Conservation (phyloP, 2,888 invertebrate species). For the Crioceris asparagi region DNA sequence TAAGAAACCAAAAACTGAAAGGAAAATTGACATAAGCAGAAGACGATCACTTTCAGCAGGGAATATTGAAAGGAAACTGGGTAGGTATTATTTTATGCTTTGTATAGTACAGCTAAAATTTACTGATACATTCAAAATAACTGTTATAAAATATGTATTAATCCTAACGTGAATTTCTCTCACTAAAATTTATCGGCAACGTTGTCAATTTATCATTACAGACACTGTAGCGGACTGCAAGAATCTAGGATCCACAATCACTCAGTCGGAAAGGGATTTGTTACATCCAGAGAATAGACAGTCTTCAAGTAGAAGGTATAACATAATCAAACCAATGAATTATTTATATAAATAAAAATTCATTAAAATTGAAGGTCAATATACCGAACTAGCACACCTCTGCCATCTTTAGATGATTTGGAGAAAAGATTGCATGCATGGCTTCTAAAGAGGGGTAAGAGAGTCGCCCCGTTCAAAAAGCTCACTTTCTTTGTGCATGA, state of each 20-base stretch:
- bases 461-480: slow-evolving; percentile 9
- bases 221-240: no score
- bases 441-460: slow-evolving; percentile 41
- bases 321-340: not conserved
- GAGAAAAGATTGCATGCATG: slow-evolving; percentile 38
- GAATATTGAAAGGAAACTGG: slow-evolving; percentile 14
- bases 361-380: slow-evolving; percentile 6
- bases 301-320: no score
- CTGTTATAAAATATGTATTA: no score
- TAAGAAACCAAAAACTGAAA: not conserved
- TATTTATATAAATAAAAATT: not conserved
- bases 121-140: no score
- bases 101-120: no score
- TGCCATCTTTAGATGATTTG: slow-evolving; percentile 13
- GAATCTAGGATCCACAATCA: no score
- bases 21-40: slow-evolving; percentile 4
- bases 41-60: slow-evolving; percentile 20
- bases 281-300: not conserved
- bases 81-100: no score
- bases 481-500: slow-evolving; percentile 2
- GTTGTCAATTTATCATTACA: no score
- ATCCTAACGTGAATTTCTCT: no score
- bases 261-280: no score
- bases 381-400: slow-evolving; percentile 8
- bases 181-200: no score